Base-by-base conservation (phyloP, 1,140 invertebrate species). In the Campoletis sonorensis region DNA sequence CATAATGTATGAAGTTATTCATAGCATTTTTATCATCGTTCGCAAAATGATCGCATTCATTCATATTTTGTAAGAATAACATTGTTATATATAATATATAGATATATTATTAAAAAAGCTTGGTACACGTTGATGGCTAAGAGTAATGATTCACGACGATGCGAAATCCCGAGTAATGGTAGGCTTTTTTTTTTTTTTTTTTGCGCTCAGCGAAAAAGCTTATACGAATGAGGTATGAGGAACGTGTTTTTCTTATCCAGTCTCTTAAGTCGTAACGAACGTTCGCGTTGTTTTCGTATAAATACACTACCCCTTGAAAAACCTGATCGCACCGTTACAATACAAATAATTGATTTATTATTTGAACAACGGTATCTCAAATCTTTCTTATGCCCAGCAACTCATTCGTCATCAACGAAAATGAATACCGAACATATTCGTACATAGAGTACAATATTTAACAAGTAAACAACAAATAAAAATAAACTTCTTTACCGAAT, bases 21-120 rank as follows among this genome's bases (percentile, higher is more conserved):
- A 13, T 45, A 11, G 40, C 40, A 45, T 49, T 23, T 23, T 67
- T 26, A 73, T 54, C 0, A 54, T 58, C 49, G 61, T 76, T 76
- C 72, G 26, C 23, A 15, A 15, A 30, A 76, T 76, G 7, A 27
- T 15, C 71, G 49, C 40, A 49, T 67, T 73, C 71, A n/a, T 73
- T 73, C 71, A n/a, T 73, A 49, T 51, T 73, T 26, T 49, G 15
- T 49, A 73, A 73, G 8, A 49, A 54, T 75, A 58, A 75, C 58
- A 54, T 54, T 37, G 21, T 72, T n/a, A n/a, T 45, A 45, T 45
- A 45, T 72, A 72, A 75, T 75, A 75, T 75, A 75, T 75, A 51
- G 45, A 75, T 75, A 54, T 75, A 75, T 75, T 75, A 75, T 75
- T 68, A 68, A 75, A 75, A 75, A 75, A 75, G 72, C 73, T 77